Base-by-base conservation (phyloP, 2,888 invertebrate species). In the Chaetoderma sp. region DNA sequence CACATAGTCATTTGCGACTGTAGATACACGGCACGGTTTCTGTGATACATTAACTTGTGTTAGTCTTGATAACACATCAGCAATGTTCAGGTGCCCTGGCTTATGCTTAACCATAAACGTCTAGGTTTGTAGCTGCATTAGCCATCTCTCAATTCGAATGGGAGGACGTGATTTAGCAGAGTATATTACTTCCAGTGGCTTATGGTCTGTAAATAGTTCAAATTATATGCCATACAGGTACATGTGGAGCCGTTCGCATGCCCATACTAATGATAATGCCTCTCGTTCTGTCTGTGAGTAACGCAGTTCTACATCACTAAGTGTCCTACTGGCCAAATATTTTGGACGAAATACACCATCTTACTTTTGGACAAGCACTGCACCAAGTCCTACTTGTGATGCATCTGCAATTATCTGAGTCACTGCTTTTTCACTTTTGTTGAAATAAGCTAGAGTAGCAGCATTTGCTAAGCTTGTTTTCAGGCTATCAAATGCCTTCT, bases 281-380 rank as follows among this genome's bases (percentile, higher is more conserved):
- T 70, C 72, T 54, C 57, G 60, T 30, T 74, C 74, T 1, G 70
- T 70, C 49, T 72, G 70, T 4, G 67, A 72, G 21, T 68, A 71
- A 27, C 65, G 28, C n/a, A 45, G 54, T 36, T 73, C 71, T n/a
- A 63, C 42, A 49, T 66, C 66, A 1, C 36, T 58, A 49, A 70
- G 57, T 10, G 55, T 60, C 8, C 54, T 30, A 23, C 66, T 66
- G n/a, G 71, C 70, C 28, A 66, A 73, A 33, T 56, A 39, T 16
- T 71, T 61, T 6, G 65, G 61, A 3, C 67, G 27, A 16, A 18
- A 60, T 23, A 60, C 63, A 27, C 59, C 66, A 27, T 52, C 47
- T 28, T 70, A 66, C 25, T 65, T 30, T 49, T 73, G 68, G 10
- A 67, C 56, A 1, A 71, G 59, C 28, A 71, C 56, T 6, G 60